A percentile compares a stretch with the other conserved stretches of the same genome.
Conservation (phyloP, 2,797 vertebrate species). For the Pantherophis vulpinus region DNA sequence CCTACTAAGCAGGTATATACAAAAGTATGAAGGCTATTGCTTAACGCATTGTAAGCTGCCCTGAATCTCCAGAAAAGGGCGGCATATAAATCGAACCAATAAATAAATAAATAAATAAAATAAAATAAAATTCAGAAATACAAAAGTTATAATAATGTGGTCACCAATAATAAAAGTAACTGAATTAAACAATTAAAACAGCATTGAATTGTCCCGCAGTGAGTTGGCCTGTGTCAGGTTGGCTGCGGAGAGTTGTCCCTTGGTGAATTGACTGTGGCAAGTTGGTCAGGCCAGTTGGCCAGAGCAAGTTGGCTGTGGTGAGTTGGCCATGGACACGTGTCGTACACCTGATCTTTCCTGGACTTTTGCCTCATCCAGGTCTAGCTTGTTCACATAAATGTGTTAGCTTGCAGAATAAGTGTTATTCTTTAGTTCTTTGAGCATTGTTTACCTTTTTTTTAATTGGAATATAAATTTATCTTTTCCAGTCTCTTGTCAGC, state of each 20-base stretch:
- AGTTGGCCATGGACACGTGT: background rate
- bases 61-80: too few relatives aligned
- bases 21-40: too few relatives aligned
- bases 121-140: background rate
- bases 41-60: too few relatives aligned
- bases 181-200: background rate
- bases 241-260: background rate
- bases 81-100: too few relatives aligned
- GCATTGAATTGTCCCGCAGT: background rate
- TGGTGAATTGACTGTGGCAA: background rate
- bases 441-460: background rate
- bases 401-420: background rate
- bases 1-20: too few relatives aligned
- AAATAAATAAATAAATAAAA: too few relatives aligned
- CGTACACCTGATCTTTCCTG: background rate
- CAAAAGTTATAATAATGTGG: background rate
- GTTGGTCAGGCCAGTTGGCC: background rate
- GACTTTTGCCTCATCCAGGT: background rate
- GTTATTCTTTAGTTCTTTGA: background rate
- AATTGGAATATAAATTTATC: background rate
- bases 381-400: background rate
- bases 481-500: background rate
- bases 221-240: background rate
- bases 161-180: background rate
- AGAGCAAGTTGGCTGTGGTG: background rate